A percentile compares a stretch with the other conserved stretches of the same genome.
Evolutionary conservation across 1,140 invertebrate genomes (phyloP).

Genomic region (Drosophila suzukii): DNA sequence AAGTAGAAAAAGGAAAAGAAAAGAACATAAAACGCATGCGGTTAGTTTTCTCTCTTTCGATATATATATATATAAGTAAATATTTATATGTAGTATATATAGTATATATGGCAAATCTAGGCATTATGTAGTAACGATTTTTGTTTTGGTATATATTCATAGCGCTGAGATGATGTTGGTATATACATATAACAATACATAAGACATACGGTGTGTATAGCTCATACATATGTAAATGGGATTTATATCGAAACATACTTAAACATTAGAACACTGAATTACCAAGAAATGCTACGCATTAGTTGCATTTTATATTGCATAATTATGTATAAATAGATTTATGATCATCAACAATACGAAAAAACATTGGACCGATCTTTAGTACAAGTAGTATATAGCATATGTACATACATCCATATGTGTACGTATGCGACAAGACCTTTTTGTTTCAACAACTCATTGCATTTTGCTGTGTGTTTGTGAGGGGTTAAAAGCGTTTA

Average conservation of each 20-base stretch:
- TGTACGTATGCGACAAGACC: slow-evolving; percentile 59
- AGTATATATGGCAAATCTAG: slow-evolving; percentile 70
- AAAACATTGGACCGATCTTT: slow-evolving; percentile 69
- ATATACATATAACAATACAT: slow-evolving; percentile 83
- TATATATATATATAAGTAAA: slow-evolving; percentile 68
- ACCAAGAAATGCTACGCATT: slow-evolving; percentile 76
- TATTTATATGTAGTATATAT: slow-evolving; percentile 65
- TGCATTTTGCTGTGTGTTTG: slow-evolving; percentile 52
- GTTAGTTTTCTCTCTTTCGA: slow-evolving; percentile 83
- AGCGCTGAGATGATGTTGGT: slow-evolving; percentile 67
- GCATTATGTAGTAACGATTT: slow-evolving; percentile 72
- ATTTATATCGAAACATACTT: slow-evolving; percentile 76
- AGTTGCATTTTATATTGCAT: slow-evolving; percentile 51
- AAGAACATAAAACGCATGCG: slow-evolving; percentile 84
- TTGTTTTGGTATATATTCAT: slow-evolving; percentile 53
- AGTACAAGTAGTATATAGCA: slow-evolving; percentile 57
- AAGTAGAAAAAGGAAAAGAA: slow-evolving; percentile 83
- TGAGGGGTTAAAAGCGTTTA: slow-evolving; percentile 46
- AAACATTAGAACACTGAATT: slow-evolving; percentile 75
- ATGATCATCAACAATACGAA: slow-evolving; percentile 59
- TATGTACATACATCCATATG: slow-evolving; percentile 44
- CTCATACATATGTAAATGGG: slow-evolving; percentile 70
- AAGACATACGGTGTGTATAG: slow-evolving; percentile 79
- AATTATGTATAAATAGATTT: slow-evolving; percentile 31
- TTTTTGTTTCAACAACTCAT: slow-evolving; percentile 61